Conservation (phyloP, 1,140 invertebrate species). For the Bombyx mandarina region DNA sequence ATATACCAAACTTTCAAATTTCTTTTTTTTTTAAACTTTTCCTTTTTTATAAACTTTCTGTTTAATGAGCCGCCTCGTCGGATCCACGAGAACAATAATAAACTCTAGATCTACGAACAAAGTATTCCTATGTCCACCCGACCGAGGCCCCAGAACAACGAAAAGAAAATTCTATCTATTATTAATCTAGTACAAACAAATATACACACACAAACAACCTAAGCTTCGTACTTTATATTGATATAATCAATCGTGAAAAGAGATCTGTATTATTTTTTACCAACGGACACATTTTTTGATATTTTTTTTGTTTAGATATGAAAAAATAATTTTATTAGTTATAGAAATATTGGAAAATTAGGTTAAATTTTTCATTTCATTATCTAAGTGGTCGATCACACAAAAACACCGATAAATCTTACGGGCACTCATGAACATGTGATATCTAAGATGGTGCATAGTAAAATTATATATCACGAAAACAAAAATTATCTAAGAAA, state of each 20-base stretch:
- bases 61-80: not conserved
- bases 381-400: not conserved
- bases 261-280: slow-evolving; percentile 25
- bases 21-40: slow-evolving; percentile 6
- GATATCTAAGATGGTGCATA: no score
- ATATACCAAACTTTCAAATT: slow-evolving; percentile 12
- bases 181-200: slow-evolving; percentile 55
- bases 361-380: not conserved
- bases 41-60: not conserved
- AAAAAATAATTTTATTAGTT: no score
- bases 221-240: slow-evolving; percentile 18
- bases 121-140: no score
- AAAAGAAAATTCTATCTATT: slow-evolving; percentile 60
- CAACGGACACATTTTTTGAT: no score
- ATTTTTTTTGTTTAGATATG: not conserved
- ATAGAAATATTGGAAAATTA: no score
- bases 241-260: slow-evolving; percentile 20
- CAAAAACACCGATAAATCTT: not conserved
- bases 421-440: no score
- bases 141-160: no score
- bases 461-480: no score
- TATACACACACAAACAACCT: slow-evolving; percentile 56
- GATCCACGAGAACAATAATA: slow-evolving; percentile 1
- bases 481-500: no score
- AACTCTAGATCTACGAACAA: no score